A percentile compares a stretch with the other conserved stretches of the same genome.
Conservation (phyloP, 2,797 vertebrate species). For the Oreonectes daqikongensis region DNA sequence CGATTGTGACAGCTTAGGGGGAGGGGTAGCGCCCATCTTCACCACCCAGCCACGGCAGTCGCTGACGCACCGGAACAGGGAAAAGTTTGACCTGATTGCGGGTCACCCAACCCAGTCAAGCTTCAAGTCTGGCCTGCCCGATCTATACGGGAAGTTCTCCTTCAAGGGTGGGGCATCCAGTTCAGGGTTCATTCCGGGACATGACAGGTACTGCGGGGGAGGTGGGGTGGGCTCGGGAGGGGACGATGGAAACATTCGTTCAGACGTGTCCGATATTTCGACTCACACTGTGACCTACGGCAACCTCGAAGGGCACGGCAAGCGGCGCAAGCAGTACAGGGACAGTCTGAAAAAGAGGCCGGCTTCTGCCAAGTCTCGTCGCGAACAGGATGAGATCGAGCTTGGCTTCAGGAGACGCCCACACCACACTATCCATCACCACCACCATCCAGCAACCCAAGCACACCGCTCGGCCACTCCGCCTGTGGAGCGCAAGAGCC, state of each 20-base stretch:
- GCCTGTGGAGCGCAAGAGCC: conserved; percentile 78
- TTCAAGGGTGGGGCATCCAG: conserved; percentile 97
- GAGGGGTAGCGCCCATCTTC: conserved; percentile 87
- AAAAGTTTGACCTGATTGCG: conserved; percentile 93
- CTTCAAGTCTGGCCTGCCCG: conserved; percentile 83
- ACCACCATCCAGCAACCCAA: conserved; percentile 72
- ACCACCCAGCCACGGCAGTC: conserved; percentile 91
- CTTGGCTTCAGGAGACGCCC: conserved; percentile 88
- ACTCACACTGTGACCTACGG: conserved; percentile 90
- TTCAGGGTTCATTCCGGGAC: conserved; percentile 81
- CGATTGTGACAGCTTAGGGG: conserved; percentile 93
- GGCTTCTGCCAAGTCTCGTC: conserved; percentile 90
- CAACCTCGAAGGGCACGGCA: conserved; percentile 88
- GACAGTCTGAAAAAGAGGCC: conserved; percentile 91
- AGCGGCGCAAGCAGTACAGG: conserved; percentile 86
- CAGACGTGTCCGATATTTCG: conserved; percentile 88
- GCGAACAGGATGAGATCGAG: conserved; percentile 96
- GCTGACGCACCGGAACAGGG: conserved; percentile 82
- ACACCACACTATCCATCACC: conserved; percentile 82
- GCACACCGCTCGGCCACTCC: conserved; percentile 80
- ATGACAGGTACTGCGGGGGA: conserved; percentile 86
- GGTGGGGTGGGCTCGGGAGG: conserved; percentile 76
- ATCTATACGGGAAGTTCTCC: conserved; percentile 96
- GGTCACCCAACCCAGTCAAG: conserved; percentile 79
- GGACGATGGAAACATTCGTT: conserved; percentile 84